A percentile compares a stretch with the other conserved stretches of the same genome.
Conservation (phyloP, 2,888 invertebrate species). For the Heliothis peltigera region DNA sequence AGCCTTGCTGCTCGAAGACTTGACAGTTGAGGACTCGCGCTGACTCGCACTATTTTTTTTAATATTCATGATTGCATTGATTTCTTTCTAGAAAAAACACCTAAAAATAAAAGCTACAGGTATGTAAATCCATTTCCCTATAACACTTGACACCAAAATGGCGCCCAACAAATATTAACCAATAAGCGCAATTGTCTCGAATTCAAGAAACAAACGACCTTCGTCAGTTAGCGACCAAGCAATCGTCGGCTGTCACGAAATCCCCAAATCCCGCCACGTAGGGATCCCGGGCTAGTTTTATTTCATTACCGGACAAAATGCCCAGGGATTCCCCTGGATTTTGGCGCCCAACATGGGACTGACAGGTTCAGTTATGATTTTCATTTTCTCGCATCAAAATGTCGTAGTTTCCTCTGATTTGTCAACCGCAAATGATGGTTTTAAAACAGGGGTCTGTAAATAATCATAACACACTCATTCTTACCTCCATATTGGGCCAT, state of each 20-base stretch:
- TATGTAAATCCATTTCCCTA: constrained; percentile 46
- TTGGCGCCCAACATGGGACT: constrained; percentile 65
- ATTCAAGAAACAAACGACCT: constrained; percentile 72
- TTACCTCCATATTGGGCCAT: background rate
- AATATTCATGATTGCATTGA: too few relatives aligned
- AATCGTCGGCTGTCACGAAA: constrained; percentile 70
- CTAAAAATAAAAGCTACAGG: constrained; percentile 4
- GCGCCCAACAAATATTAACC: constrained; percentile 32
- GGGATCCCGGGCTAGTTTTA: constrained; percentile 69
- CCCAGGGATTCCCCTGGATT: constrained; percentile 64
- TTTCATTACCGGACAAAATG: constrained; percentile 72
- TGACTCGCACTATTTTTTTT: too few relatives aligned
- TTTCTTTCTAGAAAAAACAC: background rate
- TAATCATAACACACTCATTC: background rate
- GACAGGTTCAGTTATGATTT: constrained; percentile 64
- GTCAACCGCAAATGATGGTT: constrained; percentile 27
- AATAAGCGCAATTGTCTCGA: constrained; percentile 64
- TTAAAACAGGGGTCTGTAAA: background rate
- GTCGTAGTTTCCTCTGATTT: constrained; percentile 41
- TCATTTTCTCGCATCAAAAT: constrained; percentile 54
- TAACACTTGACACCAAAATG: constrained; percentile 44
- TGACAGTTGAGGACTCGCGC: too few relatives aligned
- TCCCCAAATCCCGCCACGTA: constrained; percentile 71
- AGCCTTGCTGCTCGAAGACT: too few relatives aligned
- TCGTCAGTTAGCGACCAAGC: constrained; percentile 69